Percentiles rank a stretch among this genome's conserved stretches.
Conservation (phyloP, 2,888 invertebrate genomes). For the Heliothis peltigera region DNA sequence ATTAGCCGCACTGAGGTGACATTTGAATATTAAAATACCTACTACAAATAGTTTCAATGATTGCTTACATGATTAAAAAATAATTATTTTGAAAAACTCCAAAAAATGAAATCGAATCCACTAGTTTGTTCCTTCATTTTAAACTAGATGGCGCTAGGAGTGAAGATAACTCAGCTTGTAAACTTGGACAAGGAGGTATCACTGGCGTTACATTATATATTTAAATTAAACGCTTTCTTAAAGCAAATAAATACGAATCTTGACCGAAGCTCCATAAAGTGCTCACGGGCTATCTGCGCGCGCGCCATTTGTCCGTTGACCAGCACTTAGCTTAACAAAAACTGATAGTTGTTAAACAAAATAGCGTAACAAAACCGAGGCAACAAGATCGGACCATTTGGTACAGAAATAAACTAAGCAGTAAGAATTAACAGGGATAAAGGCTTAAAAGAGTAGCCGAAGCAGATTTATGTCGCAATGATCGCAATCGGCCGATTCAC, state of each 20-base stretch:
- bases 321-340: conserved; percentile 90
- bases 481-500: conserved; percentile 87
- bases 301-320: conserved; percentile 86
- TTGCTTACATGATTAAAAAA: background rate
- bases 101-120: background rate
- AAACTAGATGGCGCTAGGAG: conserved; percentile 58
- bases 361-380: conserved; percentile 82
- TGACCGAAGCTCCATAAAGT: conserved; percentile 60
- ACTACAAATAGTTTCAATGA: background rate
- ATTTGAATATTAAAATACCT: background rate
- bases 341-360: conserved; percentile 89
- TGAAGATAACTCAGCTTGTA: conserved; percentile 16
- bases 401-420: conserved; percentile 89
- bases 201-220: conserved; percentile 54
- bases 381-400: conserved; percentile 87
- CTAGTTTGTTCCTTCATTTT: conserved; percentile 8
- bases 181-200: conserved; percentile 34
- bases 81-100: background rate
- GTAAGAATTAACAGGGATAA: conserved; percentile 90
- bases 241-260: conserved; percentile 63
- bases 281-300: conserved; percentile 76
- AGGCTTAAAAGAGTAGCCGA: conserved; percentile 90
- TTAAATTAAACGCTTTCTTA: conserved; percentile 62
- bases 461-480: conserved; percentile 89
- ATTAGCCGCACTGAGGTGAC: conserved; percentile 1